A percentile compares a stretch with the other conserved stretches of the same genome.
Evolutionary conservation across 2,888 invertebrate genomes (phyloP).

Genomic region (Busseola fusca): DNA sequence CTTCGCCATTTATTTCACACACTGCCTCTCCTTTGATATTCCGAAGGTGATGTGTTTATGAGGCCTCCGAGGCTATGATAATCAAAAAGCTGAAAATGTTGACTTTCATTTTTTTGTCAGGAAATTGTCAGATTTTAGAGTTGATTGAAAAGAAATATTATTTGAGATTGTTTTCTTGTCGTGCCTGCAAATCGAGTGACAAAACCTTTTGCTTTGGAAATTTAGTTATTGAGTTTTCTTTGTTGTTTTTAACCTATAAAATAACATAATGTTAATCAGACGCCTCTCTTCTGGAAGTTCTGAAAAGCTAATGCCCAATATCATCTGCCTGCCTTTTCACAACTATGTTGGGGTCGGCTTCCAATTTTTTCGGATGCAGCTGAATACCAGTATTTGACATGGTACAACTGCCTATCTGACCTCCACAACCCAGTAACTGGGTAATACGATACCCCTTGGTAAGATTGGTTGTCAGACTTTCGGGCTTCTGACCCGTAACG

Average conservation of each 20-base stretch:
- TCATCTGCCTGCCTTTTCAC: too few relatives aligned
- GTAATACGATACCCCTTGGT: too few relatives aligned
- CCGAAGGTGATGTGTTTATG: constrained; percentile 61
- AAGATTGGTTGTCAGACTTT: too few relatives aligned
- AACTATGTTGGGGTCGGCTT: too few relatives aligned
- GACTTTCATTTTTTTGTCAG: constrained; percentile 56
- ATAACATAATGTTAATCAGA: too few relatives aligned
- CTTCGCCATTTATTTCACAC: constrained; percentile 58
- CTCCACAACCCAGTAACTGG: too few relatives aligned
- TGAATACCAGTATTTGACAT: too few relatives aligned
- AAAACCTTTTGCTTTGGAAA: constrained; percentile 8
- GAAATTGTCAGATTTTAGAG: constrained; percentile 57
- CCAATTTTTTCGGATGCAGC: too few relatives aligned
- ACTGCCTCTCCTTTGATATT: constrained; percentile 61
- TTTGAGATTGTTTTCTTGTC: constrained; percentile 37
- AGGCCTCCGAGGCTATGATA: constrained; percentile 49
- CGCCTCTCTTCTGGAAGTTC: background rate
- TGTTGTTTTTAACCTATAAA: constrained; percentile 13
- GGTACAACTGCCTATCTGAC: too few relatives aligned
- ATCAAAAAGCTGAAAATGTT: constrained; percentile 54
- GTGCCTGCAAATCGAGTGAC: constrained; percentile 20
- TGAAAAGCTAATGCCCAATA: background rate
- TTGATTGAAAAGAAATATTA: constrained; percentile 57
- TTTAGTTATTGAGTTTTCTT: constrained; percentile 22
- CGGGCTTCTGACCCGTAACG: too few relatives aligned